A percentile compares a stretch with the other conserved stretches of the same genome.
These are phyloP conservation scores for Phenganax marumi DNA, from an alignment of 92 coral and sea anemone genomes.

Conservation along the genomic window DNA sequence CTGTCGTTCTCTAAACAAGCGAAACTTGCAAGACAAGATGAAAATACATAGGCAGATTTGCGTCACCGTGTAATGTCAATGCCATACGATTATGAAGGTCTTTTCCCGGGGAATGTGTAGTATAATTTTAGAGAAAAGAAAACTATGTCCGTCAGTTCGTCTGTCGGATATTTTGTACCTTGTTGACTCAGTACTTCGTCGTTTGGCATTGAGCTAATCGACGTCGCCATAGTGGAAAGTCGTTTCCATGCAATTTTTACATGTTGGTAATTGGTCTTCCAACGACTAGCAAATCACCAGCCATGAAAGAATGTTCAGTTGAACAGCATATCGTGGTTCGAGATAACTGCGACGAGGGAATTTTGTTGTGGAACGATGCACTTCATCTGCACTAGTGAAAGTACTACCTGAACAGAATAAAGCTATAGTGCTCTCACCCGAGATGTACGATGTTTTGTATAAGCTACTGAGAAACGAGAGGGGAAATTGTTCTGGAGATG, in stretches of 20 bases:
- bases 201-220: conserved; percentile 25
- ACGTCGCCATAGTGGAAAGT: not conserved
- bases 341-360: not conserved
- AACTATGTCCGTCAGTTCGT: conserved; percentile 31
- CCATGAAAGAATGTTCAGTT: not conserved
- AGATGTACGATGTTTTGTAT: too few relatives aligned
- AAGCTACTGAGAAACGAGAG: too few relatives aligned
- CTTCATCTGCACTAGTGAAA: too few relatives aligned
- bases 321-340: not conserved
- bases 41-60: conserved; percentile 45
- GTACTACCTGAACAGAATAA: too few relatives aligned
- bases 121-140: conserved; percentile 21
- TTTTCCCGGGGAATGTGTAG: too few relatives aligned
- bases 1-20: conserved; percentile 10
- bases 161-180: conserved; percentile 51
- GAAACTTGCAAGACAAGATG: conserved; percentile 41
- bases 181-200: conserved; percentile 48
- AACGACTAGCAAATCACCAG: not conserved
- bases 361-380: too few relatives aligned
- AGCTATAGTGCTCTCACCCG: too few relatives aligned
- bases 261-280: too few relatives aligned
- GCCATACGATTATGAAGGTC: conserved; percentile 22
- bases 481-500: too few relatives aligned
- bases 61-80: conserved; percentile 34
- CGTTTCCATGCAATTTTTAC: not conserved